Conservation (phyloP, 92 coral and sea anemone genomes). For the Paramuricea clavata region DNA sequence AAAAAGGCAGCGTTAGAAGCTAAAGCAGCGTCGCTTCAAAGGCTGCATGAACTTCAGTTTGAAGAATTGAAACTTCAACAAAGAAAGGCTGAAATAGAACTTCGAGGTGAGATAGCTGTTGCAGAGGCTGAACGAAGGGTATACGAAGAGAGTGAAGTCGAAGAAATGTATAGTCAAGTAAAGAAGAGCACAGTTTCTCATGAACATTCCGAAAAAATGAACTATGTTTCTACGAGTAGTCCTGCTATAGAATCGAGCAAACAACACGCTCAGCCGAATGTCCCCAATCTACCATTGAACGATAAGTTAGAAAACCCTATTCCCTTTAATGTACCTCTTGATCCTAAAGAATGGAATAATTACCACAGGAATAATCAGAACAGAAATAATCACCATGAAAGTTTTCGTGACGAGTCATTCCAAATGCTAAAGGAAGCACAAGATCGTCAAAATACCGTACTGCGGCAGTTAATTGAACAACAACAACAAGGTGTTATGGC, state of each 20-base stretch:
- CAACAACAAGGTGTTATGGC: conserved; percentile 70
- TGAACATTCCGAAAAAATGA: conserved; percentile 17
- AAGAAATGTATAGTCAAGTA: background rate
- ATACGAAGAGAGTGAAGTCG: background rate
- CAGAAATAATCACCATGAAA: background rate
- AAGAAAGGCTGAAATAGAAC: conserved; percentile 28
- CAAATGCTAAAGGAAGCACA: conserved; percentile 59
- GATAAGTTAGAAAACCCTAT: conserved; percentile 20
- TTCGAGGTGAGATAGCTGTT: conserved; percentile 44
- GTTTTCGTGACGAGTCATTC: conserved; percentile 50
- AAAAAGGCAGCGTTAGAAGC: conserved; percentile 40
- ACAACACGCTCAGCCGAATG: conserved; percentile 13
- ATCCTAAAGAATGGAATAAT: conserved; percentile 4
- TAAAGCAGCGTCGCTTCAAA: conserved; percentile 30
- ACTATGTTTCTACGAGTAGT: conserved; percentile 10
- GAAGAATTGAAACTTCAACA: conserved; percentile 45
- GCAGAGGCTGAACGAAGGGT: conserved; percentile 40
- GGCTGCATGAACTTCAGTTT: conserved; percentile 47
- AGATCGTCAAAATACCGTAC: conserved; percentile 26
- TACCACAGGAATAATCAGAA: background rate
- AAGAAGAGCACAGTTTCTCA: background rate
- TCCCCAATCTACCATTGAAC: conserved; percentile 37
- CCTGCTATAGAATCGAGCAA: background rate
- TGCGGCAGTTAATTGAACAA: conserved; percentile 60
- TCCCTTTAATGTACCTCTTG: conserved; percentile 21